Percentiles rank a stretch among this genome's conserved stretches.
Evolutionary conservation across 2,888 invertebrate species (phyloP).

Genomic region (Hanleya hanleyi): DNA sequence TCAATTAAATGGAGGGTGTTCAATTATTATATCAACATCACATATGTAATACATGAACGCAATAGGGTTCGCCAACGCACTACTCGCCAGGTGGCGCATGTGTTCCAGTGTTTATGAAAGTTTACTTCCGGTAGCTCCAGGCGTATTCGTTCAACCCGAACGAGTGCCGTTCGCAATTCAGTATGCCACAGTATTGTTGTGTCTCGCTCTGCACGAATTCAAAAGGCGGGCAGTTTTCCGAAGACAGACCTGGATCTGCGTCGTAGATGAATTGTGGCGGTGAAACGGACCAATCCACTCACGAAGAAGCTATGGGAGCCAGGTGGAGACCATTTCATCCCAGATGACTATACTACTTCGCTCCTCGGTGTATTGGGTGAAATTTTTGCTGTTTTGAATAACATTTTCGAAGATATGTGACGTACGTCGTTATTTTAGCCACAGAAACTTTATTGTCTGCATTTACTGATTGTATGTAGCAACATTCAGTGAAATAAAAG

Average conservation of each 20-base stretch:
- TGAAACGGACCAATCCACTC: constrained; percentile 5
- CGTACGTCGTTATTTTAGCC: neutral
- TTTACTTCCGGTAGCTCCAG: neutral
- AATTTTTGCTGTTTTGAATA: neutral
- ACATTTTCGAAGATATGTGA: neutral
- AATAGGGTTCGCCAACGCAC: neutral
- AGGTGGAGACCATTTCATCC: constrained; percentile 2
- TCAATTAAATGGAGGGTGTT: too few species aligned
- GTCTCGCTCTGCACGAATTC: neutral
- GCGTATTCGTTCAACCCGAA: too few species aligned
- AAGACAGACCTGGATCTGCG: neutral
- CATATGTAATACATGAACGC: too few species aligned
- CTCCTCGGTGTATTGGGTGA: neutral
- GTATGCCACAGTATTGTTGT: neutral
- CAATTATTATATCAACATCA: too few species aligned
- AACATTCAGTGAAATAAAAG: too few species aligned
- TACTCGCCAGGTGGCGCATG: neutral
- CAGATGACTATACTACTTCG: neutral
- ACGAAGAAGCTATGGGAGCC: constrained; percentile 13
- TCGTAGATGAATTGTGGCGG: neutral
- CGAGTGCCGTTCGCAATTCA: neutral
- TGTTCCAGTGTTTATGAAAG: neutral
- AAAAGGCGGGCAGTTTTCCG: neutral
- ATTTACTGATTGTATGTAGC: neutral
- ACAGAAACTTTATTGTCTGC: too few species aligned